Evolutionary conservation across 1,140 invertebrate genomes (phyloP), one percentile per base, ranked within the genome.

Genomic region (Holotrichia oblita): DNA sequence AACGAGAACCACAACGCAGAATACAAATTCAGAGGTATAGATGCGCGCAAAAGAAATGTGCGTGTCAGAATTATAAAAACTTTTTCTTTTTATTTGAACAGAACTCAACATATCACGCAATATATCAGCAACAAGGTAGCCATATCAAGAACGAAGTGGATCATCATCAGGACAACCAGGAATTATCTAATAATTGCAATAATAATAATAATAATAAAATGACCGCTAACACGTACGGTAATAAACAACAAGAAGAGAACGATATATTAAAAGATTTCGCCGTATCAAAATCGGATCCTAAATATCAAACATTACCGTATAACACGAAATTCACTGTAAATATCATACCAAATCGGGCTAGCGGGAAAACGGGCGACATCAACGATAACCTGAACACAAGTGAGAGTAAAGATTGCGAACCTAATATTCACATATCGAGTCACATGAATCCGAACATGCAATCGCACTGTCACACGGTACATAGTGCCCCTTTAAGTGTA

Each of bases 261-360:
- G 85, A 87, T 12, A 80, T 83, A 17, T 79, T 87, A 27, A 85
- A 85, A 72, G 86, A 88, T 78, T 90, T 91, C 79, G 72, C 82
- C 3, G 88, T 92, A n/a, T 94, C 92, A 82, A 97, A 97, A 87
- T 94, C 93, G 73, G 95, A 98, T 87, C 95, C 96, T 0, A 97
- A 97, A 87, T 97, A 97, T 89, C 96, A 98, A 88, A 97, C 95
- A 20, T 89, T 97, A 85, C 96, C 96, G 69, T 96, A 96, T 85
- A 96, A 96, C 82, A 94, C 94, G 7, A 95, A 96, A 87, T 95
- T 96, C 84, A 91, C 92, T 8, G 91, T 91, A 3, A 91, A 90
- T 82, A 88, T 90, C 77, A 86, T 86, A 64, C 81, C 87, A 74
- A 89, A 87, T 80, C 84, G 55, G 42, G 59, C 44, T 85, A 40